Percentiles rank a stretch among this genome's conserved stretches.
phyloP scores from a whole-genome alignment of 2,797 vertebrate species.

The Botia kubotai region DNA sequence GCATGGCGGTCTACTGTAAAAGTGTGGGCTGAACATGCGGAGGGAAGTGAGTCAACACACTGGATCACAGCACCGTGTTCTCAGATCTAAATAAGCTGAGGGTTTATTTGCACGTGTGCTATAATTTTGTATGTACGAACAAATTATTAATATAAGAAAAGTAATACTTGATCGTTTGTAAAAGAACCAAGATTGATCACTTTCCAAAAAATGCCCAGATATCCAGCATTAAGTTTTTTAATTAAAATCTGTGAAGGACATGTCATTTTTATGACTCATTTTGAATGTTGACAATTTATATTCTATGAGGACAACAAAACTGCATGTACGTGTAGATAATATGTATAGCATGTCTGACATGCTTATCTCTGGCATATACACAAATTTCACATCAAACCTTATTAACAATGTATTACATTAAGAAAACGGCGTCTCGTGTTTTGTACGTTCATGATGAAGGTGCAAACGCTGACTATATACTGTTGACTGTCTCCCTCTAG shows the following conservation, averaged over 20 bases:
- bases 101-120: neutral
- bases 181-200: too few relatives aligned
- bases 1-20: conserved; percentile 16
- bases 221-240: neutral
- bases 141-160: neutral
- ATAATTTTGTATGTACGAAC: neutral
- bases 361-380: too few relatives aligned
- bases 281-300: too few relatives aligned
- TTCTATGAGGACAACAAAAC: too few relatives aligned
- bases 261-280: too few relatives aligned
- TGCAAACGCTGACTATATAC: too few relatives aligned
- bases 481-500: conserved; percentile 65
- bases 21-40: conserved; percentile 33
- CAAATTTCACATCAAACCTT: too few relatives aligned
- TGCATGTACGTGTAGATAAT: too few relatives aligned
- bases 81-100: neutral
- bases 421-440: neutral
- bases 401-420: neutral
- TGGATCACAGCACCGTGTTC: neutral
- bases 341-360: too few relatives aligned
- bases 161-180: too few relatives aligned
- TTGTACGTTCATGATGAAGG: neutral
- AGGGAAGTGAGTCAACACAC: conserved; percentile 14
- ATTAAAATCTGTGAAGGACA: too few relatives aligned
- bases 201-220: too few relatives aligned